phyloP scores from a whole-genome alignment of 2,797 vertebrate species.

The Melanotaenia parkinsoni region DNA sequence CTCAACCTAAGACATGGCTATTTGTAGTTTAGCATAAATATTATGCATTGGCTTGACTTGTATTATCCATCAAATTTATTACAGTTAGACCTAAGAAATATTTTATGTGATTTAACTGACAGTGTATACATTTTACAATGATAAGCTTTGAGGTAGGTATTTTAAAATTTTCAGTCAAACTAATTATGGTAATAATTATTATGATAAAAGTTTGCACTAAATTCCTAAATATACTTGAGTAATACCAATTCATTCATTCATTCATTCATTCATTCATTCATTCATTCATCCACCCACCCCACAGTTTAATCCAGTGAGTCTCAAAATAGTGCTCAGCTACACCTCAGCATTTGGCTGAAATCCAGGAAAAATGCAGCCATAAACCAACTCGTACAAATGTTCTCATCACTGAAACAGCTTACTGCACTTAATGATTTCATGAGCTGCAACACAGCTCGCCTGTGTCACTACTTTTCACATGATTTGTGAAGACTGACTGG shows the following conservation, averaged over 20 bases:
- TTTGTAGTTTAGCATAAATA: constrained; percentile 40
- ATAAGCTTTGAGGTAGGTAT: not conserved
- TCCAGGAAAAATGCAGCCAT: not conserved
- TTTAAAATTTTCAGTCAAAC: not conserved
- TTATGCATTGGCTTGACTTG: not conserved
- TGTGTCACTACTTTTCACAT: not conserved
- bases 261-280: too few relatives aligned
- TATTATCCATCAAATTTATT: constrained; percentile 27
- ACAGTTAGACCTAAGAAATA: not conserved
- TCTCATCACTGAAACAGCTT: not conserved
- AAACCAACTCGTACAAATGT: not conserved
- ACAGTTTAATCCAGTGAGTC: not conserved
- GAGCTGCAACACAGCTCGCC: not conserved
- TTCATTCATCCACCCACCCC: not conserved
- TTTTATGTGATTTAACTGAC: not conserved
- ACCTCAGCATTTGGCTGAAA: not conserved
- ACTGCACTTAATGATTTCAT: not conserved
- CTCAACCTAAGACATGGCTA: constrained; percentile 26
- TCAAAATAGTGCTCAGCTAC: not conserved
- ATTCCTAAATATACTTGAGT: not conserved
- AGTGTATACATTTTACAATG: not conserved
- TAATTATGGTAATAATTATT: not conserved
- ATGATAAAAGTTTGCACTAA: not conserved
- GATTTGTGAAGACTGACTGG: not conserved
- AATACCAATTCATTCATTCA: not conserved